These are phyloP conservation scores for Oikopleura vanhoeffeni DNA, from an alignment of 23 tunicate genomes.

Conservation along the genomic window DNA sequence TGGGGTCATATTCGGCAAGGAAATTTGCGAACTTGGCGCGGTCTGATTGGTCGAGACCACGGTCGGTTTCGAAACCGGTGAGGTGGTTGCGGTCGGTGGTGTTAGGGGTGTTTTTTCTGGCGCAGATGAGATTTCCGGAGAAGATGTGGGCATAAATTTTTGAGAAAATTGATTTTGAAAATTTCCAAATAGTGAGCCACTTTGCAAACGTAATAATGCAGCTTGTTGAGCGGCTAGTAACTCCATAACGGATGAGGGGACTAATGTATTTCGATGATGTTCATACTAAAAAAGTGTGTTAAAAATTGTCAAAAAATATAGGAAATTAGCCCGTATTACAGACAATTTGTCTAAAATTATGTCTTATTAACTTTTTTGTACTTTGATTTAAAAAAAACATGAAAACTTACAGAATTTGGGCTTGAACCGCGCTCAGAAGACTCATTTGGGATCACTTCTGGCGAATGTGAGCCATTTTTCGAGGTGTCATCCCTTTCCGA, in stretches of 20 bases:
- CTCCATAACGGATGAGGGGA: neutral
- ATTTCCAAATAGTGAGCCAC: neutral
- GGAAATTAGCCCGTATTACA: no score
- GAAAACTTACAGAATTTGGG: neutral
- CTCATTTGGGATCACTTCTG: neutral
- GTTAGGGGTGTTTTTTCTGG: neutral
- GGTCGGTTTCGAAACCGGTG: neutral
- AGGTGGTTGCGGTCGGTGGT: neutral
- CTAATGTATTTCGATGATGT: no score
- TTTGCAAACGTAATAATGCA: neutral
- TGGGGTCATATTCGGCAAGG: neutral
- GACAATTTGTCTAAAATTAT: no score
- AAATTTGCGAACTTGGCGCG: neutral
- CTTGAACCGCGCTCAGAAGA: neutral
- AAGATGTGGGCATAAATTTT: neutral
- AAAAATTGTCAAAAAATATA: neutral
- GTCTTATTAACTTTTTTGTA: no score
- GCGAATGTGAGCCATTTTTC: neutral
- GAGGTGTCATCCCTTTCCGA: neutral
- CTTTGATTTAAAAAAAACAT: neutral
- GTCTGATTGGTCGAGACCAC: neutral
- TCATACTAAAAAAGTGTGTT: no score
- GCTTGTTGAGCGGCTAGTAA: slow-evolving; percentile 1
- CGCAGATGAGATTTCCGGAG: neutral
- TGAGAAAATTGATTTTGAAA: neutral